phyloP scores from a whole-genome alignment of 2,888 invertebrate species.

The Oscheius sp. region DNA sequence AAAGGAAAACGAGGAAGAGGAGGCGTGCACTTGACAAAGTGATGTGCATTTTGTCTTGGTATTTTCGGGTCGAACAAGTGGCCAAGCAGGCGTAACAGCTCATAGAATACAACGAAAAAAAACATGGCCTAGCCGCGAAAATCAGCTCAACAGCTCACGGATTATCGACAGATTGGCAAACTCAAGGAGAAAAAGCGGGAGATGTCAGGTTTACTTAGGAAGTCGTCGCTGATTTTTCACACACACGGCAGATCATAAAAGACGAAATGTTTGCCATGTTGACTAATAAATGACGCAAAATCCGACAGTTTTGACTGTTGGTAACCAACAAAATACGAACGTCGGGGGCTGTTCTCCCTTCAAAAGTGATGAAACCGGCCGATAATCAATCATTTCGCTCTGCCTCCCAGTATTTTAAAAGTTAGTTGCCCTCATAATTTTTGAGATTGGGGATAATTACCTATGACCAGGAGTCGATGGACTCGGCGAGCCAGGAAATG shows the following conservation, averaged over 20 bases:
- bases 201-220: background rate
- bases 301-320: no score
- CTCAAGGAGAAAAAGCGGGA: background rate
- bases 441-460: background rate
- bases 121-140: constrained; percentile 6
- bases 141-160: constrained; percentile 30
- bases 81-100: constrained; percentile 13
- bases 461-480: constrained; percentile 26
- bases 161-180: constrained; percentile 4
- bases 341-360: no score
- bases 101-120: constrained; percentile 13
- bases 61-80: constrained; percentile 29
- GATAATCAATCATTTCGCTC: no score
- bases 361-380: no score
- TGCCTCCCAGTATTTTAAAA: no score
- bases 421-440: background rate
- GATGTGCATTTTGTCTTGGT: constrained; percentile 5
- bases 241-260: background rate
- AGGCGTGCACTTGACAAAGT: background rate
- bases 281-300: no score
- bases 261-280: no score
- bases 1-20: background rate
- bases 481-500: constrained; percentile 32
- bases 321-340: no score
- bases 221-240: background rate